Conservation (phyloP, 1,140 invertebrate species). For the Maniola jurtina region DNA sequence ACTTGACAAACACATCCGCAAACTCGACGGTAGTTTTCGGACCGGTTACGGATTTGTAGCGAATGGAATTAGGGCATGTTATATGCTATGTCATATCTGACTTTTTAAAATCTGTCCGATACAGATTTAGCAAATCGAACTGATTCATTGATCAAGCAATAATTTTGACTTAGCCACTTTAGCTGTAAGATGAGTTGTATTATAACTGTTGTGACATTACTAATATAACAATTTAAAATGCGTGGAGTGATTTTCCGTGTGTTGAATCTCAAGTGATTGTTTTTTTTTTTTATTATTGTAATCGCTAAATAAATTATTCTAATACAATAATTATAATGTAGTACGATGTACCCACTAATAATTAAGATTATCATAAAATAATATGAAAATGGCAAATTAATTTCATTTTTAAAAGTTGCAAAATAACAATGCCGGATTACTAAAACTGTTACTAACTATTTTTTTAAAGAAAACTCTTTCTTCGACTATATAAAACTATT, state of each 20-base stretch:
- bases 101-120: conserved; percentile 44
- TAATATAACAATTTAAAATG: not conserved
- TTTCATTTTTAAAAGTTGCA: too few relatives aligned
- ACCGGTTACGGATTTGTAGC: conserved; percentile 76
- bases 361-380: too few relatives aligned
- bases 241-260: not conserved
- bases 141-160: conserved; percentile 13
- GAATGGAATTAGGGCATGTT: conserved; percentile 47
- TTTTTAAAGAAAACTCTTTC: too few relatives aligned
- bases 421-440: too few relatives aligned
- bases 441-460: too few relatives aligned
- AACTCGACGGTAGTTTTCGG: conserved; percentile 66
- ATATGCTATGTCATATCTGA: conserved; percentile 44
- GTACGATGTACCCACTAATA: too few relatives aligned
- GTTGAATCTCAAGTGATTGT: conserved; percentile 2
- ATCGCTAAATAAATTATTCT: not conserved
- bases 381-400: too few relatives aligned
- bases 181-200: conserved; percentile 4
- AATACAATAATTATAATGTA: not conserved
- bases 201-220: not conserved
- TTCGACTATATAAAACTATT: too few relatives aligned
- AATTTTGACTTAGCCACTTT: conserved; percentile 1
- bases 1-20: conserved; percentile 10
- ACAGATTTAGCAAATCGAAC: conserved; percentile 21
- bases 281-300: not conserved